Base-by-base conservation (phyloP, 1,140 invertebrate species). In the Panonychus citri region DNA sequence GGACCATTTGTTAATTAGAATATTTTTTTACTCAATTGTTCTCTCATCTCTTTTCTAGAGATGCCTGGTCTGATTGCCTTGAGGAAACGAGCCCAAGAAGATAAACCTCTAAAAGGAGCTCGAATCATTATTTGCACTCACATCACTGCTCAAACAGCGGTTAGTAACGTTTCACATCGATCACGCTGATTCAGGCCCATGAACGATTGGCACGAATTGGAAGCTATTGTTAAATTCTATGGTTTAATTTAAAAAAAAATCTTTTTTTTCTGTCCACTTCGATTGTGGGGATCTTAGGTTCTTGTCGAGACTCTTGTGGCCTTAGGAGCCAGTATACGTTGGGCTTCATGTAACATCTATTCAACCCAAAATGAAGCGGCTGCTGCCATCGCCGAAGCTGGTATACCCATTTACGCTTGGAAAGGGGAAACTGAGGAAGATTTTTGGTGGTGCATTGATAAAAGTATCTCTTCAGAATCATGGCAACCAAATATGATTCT, bases 401-500 rank as follows among this genome's bases (percentile, higher is more conserved):
- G 74, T 75, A 83, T 81, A 66, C 78, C 87, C 8, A 78, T 95
- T 55, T 96, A 89, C 72, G 86, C 90, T 3, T 95, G 90, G 91
- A 79, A 88, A 52, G 87, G 86, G 1, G 88, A 95, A 71, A 86
- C 83, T 3, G 90, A 95, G 68, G 90, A 94, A 66, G 90, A 95
- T 67, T 95, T 95, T 72, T 96, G 91, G 91, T 96, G 90, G 90
- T 93, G 88, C 65, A 95, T 96, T 59, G 89, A 96, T 69, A 84
- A 83, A 65, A 88, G 85, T 69, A 81, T 95, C 28, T 82, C 83
- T 59, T 80, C 84, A 34, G 84, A 90, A 62, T 80, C 80, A 66
- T 96, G 90, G 91, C 85, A 91, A 64, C 89, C 91, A n/a, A 97
- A 96, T 69, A 90, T 95, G 72, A 95, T 97, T 63, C 69, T 97